Base-by-base conservation (phyloP, 1,140 invertebrate species). In the Galleria mellonella region DNA sequence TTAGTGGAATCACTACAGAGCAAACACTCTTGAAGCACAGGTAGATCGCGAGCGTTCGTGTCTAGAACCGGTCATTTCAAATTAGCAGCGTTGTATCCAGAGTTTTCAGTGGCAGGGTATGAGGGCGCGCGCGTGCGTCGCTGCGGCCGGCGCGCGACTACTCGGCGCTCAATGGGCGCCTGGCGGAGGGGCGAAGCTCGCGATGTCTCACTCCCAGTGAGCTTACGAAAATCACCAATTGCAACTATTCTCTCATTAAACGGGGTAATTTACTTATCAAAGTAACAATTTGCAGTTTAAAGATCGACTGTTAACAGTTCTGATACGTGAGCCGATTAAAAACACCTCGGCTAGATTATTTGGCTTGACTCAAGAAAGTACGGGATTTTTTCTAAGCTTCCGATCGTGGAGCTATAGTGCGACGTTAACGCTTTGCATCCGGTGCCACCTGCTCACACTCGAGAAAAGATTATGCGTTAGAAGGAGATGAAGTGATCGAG, bases 211-310 rank as follows among this genome's bases (percentile, higher is more conserved):
- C 74, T 75, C 69, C 76, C 70, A 65, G 60, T 51, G 69, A 82
- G 76, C 81, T 84, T 82, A 84, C 72, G 58, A 77, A 82, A 78
- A 82, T 69, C 69, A 75, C 79, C 72, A 75, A 81, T 81, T 81
- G 74, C 64, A 52, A 70, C 54, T 78, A 67, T 74, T 67, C 72
- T 47, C 66, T 72, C 52, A 70, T 70, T 72, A 70, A 66, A 62
- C 54, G 57, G 6, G 17, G 17, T 37, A 62, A 38, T 61, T 57
- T 52, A 55, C 57, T 51, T 53, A 40, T 45, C 47, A 59, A 15
- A 50, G 2, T 23, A 6, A 23, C 17, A 23, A 23, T 23, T 23
- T 6, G 47, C 51, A 47, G 42, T 53, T 56, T 64, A 52, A 53
- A 55, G 48, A 17, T 15, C 9, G 15, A 37, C 14, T 9, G 17